A percentile compares a stretch with the other conserved stretches of the same genome.
phyloP scores from a whole-genome alignment of 2,888 invertebrate genomes.

The Eupithecia dodoneata region DNA sequence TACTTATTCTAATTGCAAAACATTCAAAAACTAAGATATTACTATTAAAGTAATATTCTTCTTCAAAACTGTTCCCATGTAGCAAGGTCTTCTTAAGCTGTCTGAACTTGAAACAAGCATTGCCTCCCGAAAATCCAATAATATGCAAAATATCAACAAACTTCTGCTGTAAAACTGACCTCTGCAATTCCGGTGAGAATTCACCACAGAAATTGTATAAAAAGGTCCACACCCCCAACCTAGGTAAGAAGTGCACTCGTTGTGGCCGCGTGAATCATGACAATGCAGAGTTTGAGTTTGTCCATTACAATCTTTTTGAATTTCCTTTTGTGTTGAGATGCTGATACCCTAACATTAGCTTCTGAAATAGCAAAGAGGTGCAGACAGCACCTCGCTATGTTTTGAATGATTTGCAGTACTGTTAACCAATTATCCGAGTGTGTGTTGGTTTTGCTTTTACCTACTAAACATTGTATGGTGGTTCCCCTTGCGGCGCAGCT shows the following conservation, averaged over 20 bases:
- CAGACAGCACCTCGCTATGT: constrained; percentile 51
- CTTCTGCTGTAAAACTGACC: constrained; percentile 77
- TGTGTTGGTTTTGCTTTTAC: constrained; percentile 84
- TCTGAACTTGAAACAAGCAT: constrained; percentile 76
- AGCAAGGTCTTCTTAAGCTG: constrained; percentile 84
- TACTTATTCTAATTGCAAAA: not conserved
- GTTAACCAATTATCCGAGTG: constrained; percentile 81
- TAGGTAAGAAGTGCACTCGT: constrained; percentile 74
- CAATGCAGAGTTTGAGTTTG: constrained; percentile 76
- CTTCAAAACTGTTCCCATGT: constrained; percentile 53
- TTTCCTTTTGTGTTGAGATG: constrained; percentile 79
- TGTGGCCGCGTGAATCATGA: constrained; percentile 72
- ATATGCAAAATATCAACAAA: constrained; percentile 70
- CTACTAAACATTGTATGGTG: constrained; percentile 85
- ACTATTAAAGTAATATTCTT: not conserved
- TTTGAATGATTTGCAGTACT: constrained; percentile 78
- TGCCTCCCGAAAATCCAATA: constrained; percentile 82
- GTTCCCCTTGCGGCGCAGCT: constrained; percentile 86
- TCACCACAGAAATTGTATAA: constrained; percentile 66
- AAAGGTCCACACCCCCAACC: constrained; percentile 61
- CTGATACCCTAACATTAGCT: constrained; percentile 81
- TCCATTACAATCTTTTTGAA: constrained; percentile 77
- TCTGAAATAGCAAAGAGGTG: constrained; percentile 74
- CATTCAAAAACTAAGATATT: not conserved
- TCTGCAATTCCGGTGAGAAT: constrained; percentile 76